Conservation (phyloP, 1,140 invertebrate genomes). For the Drosophila insularis region DNA sequence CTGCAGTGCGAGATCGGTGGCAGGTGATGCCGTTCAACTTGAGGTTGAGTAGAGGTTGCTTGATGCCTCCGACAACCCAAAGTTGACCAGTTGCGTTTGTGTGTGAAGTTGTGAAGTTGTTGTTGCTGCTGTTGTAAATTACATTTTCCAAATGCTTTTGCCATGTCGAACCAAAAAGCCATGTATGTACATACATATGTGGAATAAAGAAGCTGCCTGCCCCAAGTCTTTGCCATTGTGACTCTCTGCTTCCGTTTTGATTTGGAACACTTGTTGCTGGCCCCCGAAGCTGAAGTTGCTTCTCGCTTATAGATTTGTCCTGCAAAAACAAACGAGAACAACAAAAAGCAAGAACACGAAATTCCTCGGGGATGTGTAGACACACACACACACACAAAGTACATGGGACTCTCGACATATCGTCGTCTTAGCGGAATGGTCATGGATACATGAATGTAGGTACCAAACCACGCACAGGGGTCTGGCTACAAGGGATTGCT, state of each 20-base stretch:
- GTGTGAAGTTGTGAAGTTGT: constrained; percentile 24
- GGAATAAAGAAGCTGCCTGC: constrained; percentile 54
- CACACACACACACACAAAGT: constrained; percentile 43
- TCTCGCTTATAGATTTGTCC: constrained; percentile 60
- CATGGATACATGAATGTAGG: constrained; percentile 17
- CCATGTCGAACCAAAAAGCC: constrained; percentile 79
- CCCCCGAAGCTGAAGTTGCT: constrained; percentile 22
- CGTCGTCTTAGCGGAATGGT: constrained; percentile 34
- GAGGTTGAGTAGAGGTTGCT: constrained; percentile 48
- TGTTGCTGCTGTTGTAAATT: constrained; percentile 74
- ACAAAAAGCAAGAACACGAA: constrained; percentile 32
- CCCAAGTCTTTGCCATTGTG: constrained; percentile 20
- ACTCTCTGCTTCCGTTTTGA: constrained; percentile 72
- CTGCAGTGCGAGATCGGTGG: constrained; percentile 71
- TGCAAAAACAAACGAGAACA: constrained; percentile 41
- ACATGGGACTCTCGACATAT: constrained; percentile 51
- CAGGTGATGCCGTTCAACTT: constrained; percentile 70
- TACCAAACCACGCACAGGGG: background rate
- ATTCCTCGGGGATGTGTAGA: constrained; percentile 75
- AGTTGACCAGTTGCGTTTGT: constrained; percentile 53
- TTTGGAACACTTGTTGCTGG: constrained; percentile 71
- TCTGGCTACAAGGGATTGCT: background rate
- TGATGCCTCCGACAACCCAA: constrained; percentile 47
- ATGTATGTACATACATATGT: constrained; percentile 66
- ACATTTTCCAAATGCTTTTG: constrained; percentile 82